These are phyloP conservation scores for Entomobrya multifasciata DNA, from an alignment of 2,888 invertebrate genomes.

Conservation along the genomic window DNA sequence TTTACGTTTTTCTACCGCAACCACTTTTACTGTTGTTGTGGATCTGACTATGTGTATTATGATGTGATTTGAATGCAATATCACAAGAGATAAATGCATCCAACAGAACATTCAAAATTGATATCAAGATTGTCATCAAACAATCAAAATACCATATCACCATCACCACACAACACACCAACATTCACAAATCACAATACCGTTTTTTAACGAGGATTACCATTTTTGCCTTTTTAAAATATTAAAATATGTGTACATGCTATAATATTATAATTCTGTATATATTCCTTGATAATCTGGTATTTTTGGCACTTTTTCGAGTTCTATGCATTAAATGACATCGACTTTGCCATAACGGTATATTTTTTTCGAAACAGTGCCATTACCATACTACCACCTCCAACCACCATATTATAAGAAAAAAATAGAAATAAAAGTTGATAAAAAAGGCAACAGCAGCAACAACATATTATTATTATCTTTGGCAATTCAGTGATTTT, in stretches of 20 bases:
- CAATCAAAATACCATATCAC: conserved; percentile 66
- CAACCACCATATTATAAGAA: conserved; percentile 37
- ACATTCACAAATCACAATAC: conserved; percentile 15
- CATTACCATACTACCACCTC: no score
- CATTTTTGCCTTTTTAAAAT: conserved; percentile 42
- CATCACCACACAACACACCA: background rate
- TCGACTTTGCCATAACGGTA: conserved; percentile 39
- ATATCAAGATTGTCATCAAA: conserved; percentile 73
- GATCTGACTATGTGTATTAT: background rate
- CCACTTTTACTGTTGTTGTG: conserved; percentile 40
- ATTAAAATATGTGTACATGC: no score
- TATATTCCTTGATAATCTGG: conserved; percentile 19
- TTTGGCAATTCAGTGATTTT: background rate
- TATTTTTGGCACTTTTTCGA: conserved; percentile 21
- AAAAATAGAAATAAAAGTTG: conserved; percentile 62
- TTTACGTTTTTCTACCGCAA: conserved; percentile 54
- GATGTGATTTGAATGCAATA: conserved; percentile 63
- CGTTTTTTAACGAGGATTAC: background rate
- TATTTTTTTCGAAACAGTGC: conserved; percentile 53
- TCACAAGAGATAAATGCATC: conserved; percentile 45
- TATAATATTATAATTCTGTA: conserved; percentile 22
- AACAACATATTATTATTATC: background rate
- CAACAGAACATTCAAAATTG: conserved; percentile 50
- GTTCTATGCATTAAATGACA: conserved; percentile 60
- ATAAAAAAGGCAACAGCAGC: conserved; percentile 65